phyloP scores from a whole-genome alignment of 1,140 invertebrate genomes.

The Archegozetes longisetosus region DNA sequence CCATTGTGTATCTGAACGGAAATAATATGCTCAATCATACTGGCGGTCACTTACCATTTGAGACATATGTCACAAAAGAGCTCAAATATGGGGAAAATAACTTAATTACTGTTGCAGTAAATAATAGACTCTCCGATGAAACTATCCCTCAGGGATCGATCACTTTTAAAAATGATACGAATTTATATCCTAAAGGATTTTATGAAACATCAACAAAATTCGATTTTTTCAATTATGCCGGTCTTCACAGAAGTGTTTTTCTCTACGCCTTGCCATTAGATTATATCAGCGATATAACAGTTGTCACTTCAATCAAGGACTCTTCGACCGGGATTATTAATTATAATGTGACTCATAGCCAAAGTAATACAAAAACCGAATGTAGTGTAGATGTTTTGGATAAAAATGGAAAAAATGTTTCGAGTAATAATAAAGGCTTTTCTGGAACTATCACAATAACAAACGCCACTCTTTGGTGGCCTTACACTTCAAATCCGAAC shows the following conservation, averaged over 20 bases:
- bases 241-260: slow-evolving; percentile 78
- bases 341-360: background rate
- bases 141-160: slow-evolving; percentile 64
- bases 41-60: slow-evolving; percentile 90
- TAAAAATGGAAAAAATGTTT: slow-evolving; percentile 33
- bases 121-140: slow-evolving; percentile 70
- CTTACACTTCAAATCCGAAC: slow-evolving; percentile 42
- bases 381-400: slow-evolving; percentile 27
- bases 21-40: slow-evolving; percentile 57
- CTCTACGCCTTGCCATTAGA: slow-evolving; percentile 64
- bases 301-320: slow-evolving; percentile 48
- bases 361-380: background rate
- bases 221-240: slow-evolving; percentile 97
- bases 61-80: slow-evolving; percentile 55
- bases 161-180: slow-evolving; percentile 24
- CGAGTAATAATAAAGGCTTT: slow-evolving; percentile 28
- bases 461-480: slow-evolving; percentile 78
- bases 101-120: slow-evolving; percentile 78
- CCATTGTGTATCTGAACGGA: slow-evolving; percentile 85
- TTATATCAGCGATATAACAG: slow-evolving; percentile 67
- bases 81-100: slow-evolving; percentile 45
- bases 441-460: slow-evolving; percentile 41
- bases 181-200: slow-evolving; percentile 39
- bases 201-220: slow-evolving; percentile 66
- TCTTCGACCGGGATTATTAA: background rate